phyloP scores from a whole-genome alignment of 2,113 vertebrate genomes.

The Cavia porcellus region DNA sequence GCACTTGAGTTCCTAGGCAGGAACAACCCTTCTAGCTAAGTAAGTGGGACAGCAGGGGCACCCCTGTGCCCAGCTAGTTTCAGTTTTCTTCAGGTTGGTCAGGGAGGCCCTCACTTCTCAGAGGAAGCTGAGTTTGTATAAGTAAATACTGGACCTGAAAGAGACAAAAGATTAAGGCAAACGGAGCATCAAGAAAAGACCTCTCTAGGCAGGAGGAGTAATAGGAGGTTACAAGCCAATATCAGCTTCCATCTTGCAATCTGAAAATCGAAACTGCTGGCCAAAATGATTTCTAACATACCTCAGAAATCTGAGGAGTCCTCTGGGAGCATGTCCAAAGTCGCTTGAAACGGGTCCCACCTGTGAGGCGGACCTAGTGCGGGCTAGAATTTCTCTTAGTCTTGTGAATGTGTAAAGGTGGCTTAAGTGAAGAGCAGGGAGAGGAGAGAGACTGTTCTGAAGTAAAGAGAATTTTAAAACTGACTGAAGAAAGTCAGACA shows the following conservation, averaged over 20 bases:
- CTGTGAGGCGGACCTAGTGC: not conserved
- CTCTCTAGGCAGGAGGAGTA: not conserved
- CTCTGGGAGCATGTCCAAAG: not conserved
- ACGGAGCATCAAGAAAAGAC: not conserved
- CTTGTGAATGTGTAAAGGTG: not conserved
- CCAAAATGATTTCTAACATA: not conserved
- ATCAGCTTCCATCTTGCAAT: not conserved
- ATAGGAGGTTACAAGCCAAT: not conserved
- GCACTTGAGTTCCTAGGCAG: not conserved
- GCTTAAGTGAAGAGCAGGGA: not conserved
- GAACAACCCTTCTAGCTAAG: not conserved
- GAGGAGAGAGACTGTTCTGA: not conserved
- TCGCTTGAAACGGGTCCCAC: not conserved
- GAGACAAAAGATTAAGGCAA: not conserved
- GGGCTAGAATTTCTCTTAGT: not conserved
- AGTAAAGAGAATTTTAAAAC: not conserved
- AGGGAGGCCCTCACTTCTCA: not conserved
- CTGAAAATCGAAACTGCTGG: not conserved
- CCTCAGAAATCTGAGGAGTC: not conserved
- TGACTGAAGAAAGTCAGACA: not conserved
- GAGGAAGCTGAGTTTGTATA: not conserved
- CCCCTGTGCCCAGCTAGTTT: no score
- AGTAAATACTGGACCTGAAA: not conserved
- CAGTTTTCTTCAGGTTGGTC: not conserved
- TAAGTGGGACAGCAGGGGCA: not conserved